phyloP scores from a whole-genome alignment of 2,888 invertebrate genomes.

The Smittia aterrima region DNA sequence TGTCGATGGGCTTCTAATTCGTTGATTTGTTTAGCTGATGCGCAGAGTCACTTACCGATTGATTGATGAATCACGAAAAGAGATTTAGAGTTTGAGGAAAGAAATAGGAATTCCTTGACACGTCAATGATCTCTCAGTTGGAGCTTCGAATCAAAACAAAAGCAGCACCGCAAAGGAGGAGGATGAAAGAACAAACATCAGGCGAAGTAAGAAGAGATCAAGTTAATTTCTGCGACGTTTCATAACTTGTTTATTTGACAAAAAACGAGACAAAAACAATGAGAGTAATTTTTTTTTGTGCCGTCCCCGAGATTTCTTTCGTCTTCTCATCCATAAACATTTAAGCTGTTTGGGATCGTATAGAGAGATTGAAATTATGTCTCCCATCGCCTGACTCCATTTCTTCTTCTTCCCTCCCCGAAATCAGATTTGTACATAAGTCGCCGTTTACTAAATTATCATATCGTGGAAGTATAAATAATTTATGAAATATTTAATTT shows the following conservation, averaged over 20 bases:
- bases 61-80: too few species aligned
- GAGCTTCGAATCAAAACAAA: not conserved
- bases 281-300: conserved; percentile 5
- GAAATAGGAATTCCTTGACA: too few species aligned
- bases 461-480: conserved; percentile 1
- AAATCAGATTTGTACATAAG: not conserved
- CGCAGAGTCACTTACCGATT: too few species aligned
- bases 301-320: not conserved
- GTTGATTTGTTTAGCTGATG: too few species aligned
- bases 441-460: conserved; percentile 21
- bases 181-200: too few species aligned
- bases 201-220: conserved; percentile 5
- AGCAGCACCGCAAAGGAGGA: not conserved
- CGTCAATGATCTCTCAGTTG: not conserved
- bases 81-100: too few species aligned
- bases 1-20: too few species aligned
- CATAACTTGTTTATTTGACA: conserved; percentile 24
- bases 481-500: conserved; percentile 31
- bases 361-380: not conserved
- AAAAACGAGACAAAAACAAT: conserved; percentile 3
- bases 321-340: conserved; percentile 16
- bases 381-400: not conserved
- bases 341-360: not conserved
- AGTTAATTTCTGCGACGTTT: conserved; percentile 16
- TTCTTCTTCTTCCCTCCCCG: not conserved